A percentile compares a stretch with the other conserved stretches of the same genome.
phyloP scores from a whole-genome alignment of 2,113 vertebrate species.

The Mormyrus lacerda region DNA sequence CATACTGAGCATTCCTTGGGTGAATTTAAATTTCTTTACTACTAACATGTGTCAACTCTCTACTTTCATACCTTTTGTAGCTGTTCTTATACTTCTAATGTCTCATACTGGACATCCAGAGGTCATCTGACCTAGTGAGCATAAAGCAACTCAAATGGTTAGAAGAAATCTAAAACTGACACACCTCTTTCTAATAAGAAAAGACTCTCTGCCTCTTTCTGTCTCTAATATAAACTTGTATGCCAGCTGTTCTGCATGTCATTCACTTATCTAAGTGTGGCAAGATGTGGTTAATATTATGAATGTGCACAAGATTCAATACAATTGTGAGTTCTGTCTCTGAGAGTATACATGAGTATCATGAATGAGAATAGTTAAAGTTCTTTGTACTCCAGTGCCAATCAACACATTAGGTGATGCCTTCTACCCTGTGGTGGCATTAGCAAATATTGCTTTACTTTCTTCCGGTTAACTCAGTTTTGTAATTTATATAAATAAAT shows the following conservation, averaged over 20 bases:
- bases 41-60: neutral
- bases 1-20: neutral
- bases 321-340: neutral
- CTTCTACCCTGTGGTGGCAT: neutral
- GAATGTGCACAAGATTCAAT: neutral
- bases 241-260: neutral
- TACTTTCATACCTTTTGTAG: neutral
- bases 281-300: neutral
- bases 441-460: neutral
- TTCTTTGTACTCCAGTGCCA: neutral
- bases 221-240: neutral
- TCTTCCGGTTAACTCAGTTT: neutral
- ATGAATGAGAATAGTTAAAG: neutral
- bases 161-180: neutral
- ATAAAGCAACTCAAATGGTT: neutral
- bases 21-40: neutral
- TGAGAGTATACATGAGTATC: neutral
- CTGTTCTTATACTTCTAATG: neutral
- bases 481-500: neutral
- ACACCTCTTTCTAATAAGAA: neutral
- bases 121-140: neutral
- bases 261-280: neutral
- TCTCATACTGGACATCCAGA: neutral
- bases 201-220: neutral
- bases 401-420: neutral